A percentile compares a stretch with the other conserved stretches of the same genome.
phyloP scores from a whole-genome alignment of 2,888 invertebrate species.

The Punctoribates punctum region DNA sequence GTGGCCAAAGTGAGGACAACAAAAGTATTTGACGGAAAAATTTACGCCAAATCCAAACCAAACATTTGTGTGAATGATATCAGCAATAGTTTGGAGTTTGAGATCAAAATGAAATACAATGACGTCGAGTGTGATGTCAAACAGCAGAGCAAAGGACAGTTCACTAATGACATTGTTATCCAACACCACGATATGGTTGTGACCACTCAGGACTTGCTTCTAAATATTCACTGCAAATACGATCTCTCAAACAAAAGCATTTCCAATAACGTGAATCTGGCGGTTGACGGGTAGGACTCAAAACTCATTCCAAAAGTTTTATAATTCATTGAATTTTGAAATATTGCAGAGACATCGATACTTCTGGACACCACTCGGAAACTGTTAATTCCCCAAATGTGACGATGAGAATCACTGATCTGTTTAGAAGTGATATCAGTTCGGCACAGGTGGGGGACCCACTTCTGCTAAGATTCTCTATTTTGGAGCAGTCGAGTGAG shows the following conservation, averaged over 20 bases:
- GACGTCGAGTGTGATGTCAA: conserved; percentile 90
- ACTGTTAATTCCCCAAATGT: conserved; percentile 90
- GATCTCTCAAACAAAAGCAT: conserved; percentile 91
- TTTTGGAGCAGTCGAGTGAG: conserved; percentile 80
- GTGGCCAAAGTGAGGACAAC: conserved; percentile 85
- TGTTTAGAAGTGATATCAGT: conserved; percentile 75
- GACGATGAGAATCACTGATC: conserved; percentile 70
- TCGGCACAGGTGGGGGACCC: conserved; percentile 90
- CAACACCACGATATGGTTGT: conserved; percentile 94
- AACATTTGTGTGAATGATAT: conserved; percentile 88
- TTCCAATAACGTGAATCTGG: conserved; percentile 60
- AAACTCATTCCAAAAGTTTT: no score
- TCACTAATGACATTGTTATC: conserved; percentile 81
- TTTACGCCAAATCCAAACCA: conserved; percentile 89
- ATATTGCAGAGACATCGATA: conserved; percentile 58
- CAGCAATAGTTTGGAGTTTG: conserved; percentile 80
- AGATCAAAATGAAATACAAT: conserved; percentile 84
- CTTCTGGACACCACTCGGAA: conserved; percentile 78
- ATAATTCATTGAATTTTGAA: no score
- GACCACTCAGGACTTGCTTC: conserved; percentile 85
- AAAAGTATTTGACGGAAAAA: conserved; percentile 86
- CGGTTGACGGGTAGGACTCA: conserved; percentile 37
- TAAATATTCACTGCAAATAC: conserved; percentile 89
- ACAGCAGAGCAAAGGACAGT: conserved; percentile 72
- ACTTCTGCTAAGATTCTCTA: conserved; percentile 82